Evolutionary conservation across 2,113 vertebrate genomes (phyloP).

Genomic region (Dinomys branickii): DNA sequence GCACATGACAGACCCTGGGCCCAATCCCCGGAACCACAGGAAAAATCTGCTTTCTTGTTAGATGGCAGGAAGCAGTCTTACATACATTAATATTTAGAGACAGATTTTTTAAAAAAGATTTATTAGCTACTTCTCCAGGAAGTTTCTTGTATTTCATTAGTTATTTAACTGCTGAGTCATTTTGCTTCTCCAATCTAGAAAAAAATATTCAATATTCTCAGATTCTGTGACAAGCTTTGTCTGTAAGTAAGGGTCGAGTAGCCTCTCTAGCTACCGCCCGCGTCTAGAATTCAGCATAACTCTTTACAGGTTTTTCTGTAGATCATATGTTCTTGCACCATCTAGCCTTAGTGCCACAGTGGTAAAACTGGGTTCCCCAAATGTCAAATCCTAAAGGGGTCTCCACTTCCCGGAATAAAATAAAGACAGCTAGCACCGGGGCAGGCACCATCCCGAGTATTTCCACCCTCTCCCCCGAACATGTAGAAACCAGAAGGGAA

Average conservation of each 20-base stretch:
- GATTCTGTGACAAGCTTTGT: background rate
- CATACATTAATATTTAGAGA: background rate
- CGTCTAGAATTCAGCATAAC: conserved; percentile 26
- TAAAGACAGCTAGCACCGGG: background rate
- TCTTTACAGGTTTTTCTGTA: background rate
- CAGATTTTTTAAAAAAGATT: background rate
- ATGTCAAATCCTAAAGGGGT: conserved; percentile 33
- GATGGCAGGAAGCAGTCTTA: background rate
- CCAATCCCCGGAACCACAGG: background rate
- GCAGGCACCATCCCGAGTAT: background rate
- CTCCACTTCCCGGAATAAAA: conserved; percentile 28
- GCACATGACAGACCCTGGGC: background rate
- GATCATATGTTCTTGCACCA: background rate
- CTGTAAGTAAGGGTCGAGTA: background rate
- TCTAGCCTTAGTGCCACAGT: background rate
- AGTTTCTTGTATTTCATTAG: background rate
- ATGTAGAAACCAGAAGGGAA: background rate
- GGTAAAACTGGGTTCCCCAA: background rate
- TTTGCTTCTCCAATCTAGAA: background rate
- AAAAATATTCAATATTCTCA: background rate
- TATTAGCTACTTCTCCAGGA: background rate
- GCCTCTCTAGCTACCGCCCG: background rate
- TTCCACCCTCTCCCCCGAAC: background rate
- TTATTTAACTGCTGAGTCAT: background rate
- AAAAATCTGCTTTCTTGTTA: background rate